Evolutionary conservation across 37 sponge, comb jelly and placozoan species (phyloP).

Genomic region (Ianthella basta): DNA sequence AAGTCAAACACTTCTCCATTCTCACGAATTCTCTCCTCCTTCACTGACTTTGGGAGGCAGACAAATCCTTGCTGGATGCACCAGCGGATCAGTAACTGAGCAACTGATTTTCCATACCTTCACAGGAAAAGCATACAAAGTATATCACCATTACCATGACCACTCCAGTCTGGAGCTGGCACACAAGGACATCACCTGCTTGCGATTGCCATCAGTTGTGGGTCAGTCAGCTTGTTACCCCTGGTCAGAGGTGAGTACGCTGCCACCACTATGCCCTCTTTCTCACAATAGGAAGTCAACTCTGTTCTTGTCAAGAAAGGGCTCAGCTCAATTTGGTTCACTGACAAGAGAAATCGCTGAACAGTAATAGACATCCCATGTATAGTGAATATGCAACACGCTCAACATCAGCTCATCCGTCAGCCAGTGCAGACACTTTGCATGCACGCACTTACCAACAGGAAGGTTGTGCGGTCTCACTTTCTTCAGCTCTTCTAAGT

Average conservation of each 20-base stretch:
- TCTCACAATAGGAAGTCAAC: slow-evolving; percentile 61
- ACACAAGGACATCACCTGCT: slow-evolving; percentile 42
- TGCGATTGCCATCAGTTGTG: slow-evolving; percentile 59
- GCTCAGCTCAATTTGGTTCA: slow-evolving; percentile 82
- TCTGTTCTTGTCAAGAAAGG: slow-evolving; percentile 77
- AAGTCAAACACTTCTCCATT: slow-evolving; percentile 88
- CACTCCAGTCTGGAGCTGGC: background rate
- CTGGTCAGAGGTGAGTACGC: slow-evolving; percentile 84
- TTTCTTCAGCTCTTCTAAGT: slow-evolving; percentile 69
- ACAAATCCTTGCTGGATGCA: slow-evolving; percentile 79
- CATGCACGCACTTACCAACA: slow-evolving; percentile 38
- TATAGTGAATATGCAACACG: too few relatives aligned
- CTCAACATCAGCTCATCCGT: too few relatives aligned
- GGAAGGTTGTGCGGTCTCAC: slow-evolving; percentile 72
- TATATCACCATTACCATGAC: too few relatives aligned
- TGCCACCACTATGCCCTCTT: slow-evolving; percentile 65
- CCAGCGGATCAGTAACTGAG: slow-evolving; percentile 87
- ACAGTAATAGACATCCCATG: too few relatives aligned
- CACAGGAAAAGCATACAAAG: background rate
- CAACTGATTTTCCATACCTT: slow-evolving; percentile 71
- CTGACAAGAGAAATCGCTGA: slow-evolving; percentile 36
- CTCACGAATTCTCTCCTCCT: slow-evolving; percentile 74
- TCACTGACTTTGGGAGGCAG: slow-evolving; percentile 76
- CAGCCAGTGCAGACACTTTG: too few relatives aligned
- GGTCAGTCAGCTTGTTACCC: slow-evolving; percentile 63